Evolutionary conservation across 2,888 invertebrate genomes (phyloP).

Genomic region (Glyphotaelius pellucidus): DNA sequence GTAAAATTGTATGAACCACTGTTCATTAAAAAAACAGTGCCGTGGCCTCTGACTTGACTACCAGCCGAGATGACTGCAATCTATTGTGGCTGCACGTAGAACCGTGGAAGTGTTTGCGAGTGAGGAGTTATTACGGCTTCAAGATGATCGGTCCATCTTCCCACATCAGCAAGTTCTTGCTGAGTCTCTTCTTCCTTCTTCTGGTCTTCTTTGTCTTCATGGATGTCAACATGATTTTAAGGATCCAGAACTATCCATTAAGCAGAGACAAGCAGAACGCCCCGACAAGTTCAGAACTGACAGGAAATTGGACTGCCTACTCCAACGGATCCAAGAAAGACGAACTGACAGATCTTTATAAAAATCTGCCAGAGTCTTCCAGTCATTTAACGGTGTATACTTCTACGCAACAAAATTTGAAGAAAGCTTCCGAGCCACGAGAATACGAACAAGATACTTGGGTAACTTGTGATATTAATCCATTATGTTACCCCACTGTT

Average conservation of each 20-base stretch:
- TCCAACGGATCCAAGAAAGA: constrained; percentile 69
- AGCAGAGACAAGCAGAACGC: constrained; percentile 71
- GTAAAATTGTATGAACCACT: neutral
- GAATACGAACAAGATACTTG: constrained; percentile 78
- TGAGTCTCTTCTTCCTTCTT: constrained; percentile 77
- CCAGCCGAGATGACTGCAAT: neutral
- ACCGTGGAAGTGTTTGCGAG: neutral
- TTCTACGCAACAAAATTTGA: constrained; percentile 60
- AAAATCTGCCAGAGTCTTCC: constrained; percentile 34
- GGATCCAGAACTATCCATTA: constrained; percentile 84
- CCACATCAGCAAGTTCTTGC: constrained; percentile 83
- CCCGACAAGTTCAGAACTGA: constrained; percentile 68
- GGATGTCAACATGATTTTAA: constrained; percentile 84
- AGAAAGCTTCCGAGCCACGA: neutral
- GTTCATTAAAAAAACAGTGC: neutral
- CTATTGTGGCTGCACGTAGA: neutral
- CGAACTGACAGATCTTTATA: constrained; percentile 67
- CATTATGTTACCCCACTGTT: constrained; percentile 88
- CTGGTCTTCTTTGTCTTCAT: constrained; percentile 83
- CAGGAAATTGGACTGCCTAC: constrained; percentile 51
- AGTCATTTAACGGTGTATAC: constrained; percentile 67
- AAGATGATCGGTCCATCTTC: constrained; percentile 86
- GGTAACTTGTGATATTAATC: constrained; percentile 85
- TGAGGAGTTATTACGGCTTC: neutral
- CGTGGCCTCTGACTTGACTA: neutral